Evolutionary conservation across 2,888 invertebrate species (phyloP).

Genomic region (Tricholauxania praeusta): DNA sequence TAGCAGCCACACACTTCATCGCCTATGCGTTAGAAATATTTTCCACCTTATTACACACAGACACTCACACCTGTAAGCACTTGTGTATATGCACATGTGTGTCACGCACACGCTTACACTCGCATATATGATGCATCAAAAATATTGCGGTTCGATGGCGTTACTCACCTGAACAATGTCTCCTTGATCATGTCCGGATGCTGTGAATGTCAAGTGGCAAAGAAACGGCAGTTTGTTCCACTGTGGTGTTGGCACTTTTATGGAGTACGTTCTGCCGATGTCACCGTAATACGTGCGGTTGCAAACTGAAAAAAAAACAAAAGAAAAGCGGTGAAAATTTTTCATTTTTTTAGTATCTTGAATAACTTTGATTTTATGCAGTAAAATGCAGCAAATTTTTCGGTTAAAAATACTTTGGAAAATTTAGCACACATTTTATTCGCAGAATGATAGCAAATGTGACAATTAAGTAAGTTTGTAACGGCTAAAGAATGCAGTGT

Average conservation of each 20-base stretch:
- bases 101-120: not conserved
- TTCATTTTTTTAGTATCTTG: too few species aligned
- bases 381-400: too few species aligned
- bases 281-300: slow-evolving; percentile 93
- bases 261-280: slow-evolving; percentile 83
- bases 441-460: not conserved
- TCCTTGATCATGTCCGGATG: slow-evolving; percentile 88
- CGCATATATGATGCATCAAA: slow-evolving; percentile 17
- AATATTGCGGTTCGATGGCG: not conserved
- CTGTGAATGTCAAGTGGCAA: slow-evolving; percentile 92
- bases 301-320: slow-evolving; percentile 72
- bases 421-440: not conserved
- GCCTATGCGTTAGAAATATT: slow-evolving; percentile 17
- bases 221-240: slow-evolving; percentile 86
- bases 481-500: too few species aligned
- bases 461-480: too few species aligned
- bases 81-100: not conserved
- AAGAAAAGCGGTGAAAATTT: not conserved
- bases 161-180: slow-evolving; percentile 84
- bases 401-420: not conserved
- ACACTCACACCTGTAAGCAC: not conserved
- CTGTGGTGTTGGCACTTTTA: slow-evolving; percentile 79
- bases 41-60: slow-evolving; percentile 12
- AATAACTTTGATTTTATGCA: too few species aligned
- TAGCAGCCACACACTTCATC: not conserved